Evolutionary conservation across 2,113 vertebrate genomes (phyloP).

Genomic region (Rhinolophus sinicus): DNA sequence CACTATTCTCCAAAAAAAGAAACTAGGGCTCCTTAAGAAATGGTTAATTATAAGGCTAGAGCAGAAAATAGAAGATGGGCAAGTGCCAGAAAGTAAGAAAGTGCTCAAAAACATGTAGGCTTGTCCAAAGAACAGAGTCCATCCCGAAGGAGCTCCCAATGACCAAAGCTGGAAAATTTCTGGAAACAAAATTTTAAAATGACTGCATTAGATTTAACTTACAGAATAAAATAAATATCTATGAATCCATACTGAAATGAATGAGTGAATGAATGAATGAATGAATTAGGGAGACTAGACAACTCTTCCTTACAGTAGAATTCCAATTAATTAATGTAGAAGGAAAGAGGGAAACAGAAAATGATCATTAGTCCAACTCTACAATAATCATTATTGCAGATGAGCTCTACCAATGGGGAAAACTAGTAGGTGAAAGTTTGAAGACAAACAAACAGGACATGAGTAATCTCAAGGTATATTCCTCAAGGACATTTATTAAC

Average conservation of each 20-base stretch:
- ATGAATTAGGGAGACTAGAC: not conserved
- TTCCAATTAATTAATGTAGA: not conserved
- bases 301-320: not conserved
- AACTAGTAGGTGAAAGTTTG: not conserved
- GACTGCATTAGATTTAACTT: not conserved
- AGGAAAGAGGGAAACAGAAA: not conserved
- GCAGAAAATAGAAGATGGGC: not conserved
- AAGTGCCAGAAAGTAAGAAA: not conserved
- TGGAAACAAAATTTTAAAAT: not conserved
- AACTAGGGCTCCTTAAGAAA: not conserved
- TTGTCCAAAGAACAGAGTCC: not conserved
- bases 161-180: not conserved
- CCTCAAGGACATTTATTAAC: not conserved
- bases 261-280: not conserved
- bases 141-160: not conserved
- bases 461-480: not conserved
- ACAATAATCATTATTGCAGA: not conserved
- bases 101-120: not conserved
- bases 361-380: not conserved
- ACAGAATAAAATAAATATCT: not conserved
- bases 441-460: not conserved
- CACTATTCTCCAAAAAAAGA: not conserved
- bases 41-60: not conserved
- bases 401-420: not conserved
- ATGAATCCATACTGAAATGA: not conserved